Percentiles rank a stretch among this genome's conserved stretches.
Conservation (phyloP, 2,113 vertebrate genomes). For the Nothoprocta perdicaria region DNA sequence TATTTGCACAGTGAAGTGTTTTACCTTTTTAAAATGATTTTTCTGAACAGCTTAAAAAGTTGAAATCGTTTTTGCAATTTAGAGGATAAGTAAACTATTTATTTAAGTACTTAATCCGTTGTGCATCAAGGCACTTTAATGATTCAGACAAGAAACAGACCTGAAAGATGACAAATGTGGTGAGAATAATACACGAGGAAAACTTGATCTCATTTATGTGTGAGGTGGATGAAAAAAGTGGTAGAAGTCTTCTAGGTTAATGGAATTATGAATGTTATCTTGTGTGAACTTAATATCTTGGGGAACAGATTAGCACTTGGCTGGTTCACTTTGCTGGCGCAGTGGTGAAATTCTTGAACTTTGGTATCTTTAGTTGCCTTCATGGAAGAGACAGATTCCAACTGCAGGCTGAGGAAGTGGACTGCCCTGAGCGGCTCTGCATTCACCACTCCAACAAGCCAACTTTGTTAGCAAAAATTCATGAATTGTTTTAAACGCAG, state of each 20-base stretch:
- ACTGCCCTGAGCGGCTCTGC: not conserved
- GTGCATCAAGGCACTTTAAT: conserved; percentile 57
- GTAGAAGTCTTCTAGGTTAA: conserved; percentile 31
- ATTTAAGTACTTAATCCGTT: conserved; percentile 65
- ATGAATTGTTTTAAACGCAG: not conserved
- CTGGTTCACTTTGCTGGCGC: conserved; percentile 42
- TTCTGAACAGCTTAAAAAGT: conserved; percentile 35
- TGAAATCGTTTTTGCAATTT: conserved; percentile 53
- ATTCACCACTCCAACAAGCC: not conserved
- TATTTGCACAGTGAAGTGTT: conserved; percentile 13
- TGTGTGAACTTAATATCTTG: not conserved
- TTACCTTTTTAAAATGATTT: conserved; percentile 38
- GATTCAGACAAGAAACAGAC: conserved; percentile 58
- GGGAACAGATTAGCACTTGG: conserved; percentile 51
- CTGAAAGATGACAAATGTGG: conserved; percentile 31
- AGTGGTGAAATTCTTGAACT: conserved; percentile 35
- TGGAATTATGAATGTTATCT: conserved; percentile 46
- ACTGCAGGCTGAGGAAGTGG: not conserved
- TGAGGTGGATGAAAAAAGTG: conserved; percentile 28
- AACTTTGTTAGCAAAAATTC: not conserved
- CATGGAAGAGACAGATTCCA: not conserved
- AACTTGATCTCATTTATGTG: conserved; percentile 41
- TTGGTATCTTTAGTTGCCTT: not conserved
- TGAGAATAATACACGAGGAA: not conserved
- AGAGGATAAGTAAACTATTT: conserved; percentile 61